A percentile compares a stretch with the other conserved stretches of the same genome.
phyloP scores from a whole-genome alignment of 2,113 vertebrate genomes.

The Mormyrus lacerda region DNA sequence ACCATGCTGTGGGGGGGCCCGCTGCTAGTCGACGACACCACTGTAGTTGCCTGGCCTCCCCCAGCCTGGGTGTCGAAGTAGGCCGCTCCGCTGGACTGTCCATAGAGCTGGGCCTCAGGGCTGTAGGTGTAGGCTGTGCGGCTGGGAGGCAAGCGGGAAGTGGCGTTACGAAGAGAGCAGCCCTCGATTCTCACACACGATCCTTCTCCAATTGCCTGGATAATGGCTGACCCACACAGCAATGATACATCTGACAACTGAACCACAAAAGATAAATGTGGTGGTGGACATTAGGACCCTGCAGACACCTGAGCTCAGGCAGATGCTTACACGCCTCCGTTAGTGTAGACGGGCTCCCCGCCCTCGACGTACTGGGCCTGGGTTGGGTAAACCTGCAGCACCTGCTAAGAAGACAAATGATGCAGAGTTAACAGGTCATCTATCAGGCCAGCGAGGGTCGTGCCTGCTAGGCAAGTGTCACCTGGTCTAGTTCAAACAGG shows the following conservation, averaged over 20 bases:
- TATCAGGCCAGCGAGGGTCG: background rate
- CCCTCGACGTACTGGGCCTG: slow-evolving; percentile 95
- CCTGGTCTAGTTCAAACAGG: background rate
- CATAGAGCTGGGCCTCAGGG: slow-evolving; percentile 83
- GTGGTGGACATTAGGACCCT: background rate
- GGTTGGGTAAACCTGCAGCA: slow-evolving; percentile 83
- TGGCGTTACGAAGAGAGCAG: background rate
- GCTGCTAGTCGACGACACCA: slow-evolving; percentile 77
- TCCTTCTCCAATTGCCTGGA: background rate
- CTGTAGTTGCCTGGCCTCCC: slow-evolving; percentile 81
- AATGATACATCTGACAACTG: background rate
- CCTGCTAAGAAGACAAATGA: slow-evolving; percentile 35
- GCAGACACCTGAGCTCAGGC: background rate
- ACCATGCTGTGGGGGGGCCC: slow-evolving; percentile 88
- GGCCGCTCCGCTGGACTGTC: slow-evolving; percentile 62
- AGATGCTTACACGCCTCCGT: slow-evolving; percentile 83
- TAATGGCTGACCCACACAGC: background rate
- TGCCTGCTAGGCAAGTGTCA: background rate
- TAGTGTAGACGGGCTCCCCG: slow-evolving; percentile 83
- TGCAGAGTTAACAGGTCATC: background rate
- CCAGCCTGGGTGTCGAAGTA: slow-evolving; percentile 87
- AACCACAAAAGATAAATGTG: background rate
- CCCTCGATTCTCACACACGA: background rate
- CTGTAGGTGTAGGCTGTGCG: slow-evolving; percentile 87
- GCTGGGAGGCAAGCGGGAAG: slow-evolving; percentile 49